Evolutionary conservation across 2,113 vertebrate genomes (phyloP).

Genomic region (Oncorhynchus kisutch): DNA sequence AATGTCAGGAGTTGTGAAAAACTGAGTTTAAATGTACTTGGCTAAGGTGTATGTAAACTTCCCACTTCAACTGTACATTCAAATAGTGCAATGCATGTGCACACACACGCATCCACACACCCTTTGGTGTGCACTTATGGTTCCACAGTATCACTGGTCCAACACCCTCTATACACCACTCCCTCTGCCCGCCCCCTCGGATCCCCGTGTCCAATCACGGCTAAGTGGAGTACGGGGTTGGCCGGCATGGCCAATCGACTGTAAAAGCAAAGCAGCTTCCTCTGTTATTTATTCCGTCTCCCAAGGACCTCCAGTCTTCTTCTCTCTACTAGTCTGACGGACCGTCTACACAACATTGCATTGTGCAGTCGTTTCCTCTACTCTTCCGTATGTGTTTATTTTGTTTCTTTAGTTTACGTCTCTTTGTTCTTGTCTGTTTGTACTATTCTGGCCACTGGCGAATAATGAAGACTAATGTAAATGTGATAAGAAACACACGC

Average conservation of each 20-base stretch:
- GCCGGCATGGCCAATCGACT: constrained; percentile 32
- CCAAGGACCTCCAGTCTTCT: constrained; percentile 54
- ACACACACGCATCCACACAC: not conserved
- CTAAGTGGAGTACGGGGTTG: constrained; percentile 39
- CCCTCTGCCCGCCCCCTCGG: not conserved
- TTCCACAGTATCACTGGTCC: not conserved
- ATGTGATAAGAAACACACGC: constrained; percentile 32
- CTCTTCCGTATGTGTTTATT: constrained; percentile 24
- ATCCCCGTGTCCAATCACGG: constrained; percentile 27
- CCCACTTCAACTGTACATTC: no score
- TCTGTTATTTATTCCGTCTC: constrained; percentile 67
- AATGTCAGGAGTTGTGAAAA: no score
- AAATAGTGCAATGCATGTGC: not conserved
- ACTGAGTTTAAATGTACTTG: no score
- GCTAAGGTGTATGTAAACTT: no score
- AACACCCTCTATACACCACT: constrained; percentile 15
- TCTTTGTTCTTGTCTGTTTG: constrained; percentile 45
- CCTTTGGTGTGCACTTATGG: not conserved
- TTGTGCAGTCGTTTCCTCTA: constrained; percentile 26
- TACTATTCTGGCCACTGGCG: constrained; percentile 40
- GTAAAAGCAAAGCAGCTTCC: constrained; percentile 35
- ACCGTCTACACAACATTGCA: constrained; percentile 7
- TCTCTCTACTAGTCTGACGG: constrained; percentile 22
- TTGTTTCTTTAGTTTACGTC: constrained; percentile 49
- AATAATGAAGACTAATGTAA: constrained; percentile 60